A percentile compares a stretch with the other conserved stretches of the same genome.
Evolutionary conservation across 2,797 vertebrate genomes (phyloP).

Genomic region (Molossus molossus): DNA sequence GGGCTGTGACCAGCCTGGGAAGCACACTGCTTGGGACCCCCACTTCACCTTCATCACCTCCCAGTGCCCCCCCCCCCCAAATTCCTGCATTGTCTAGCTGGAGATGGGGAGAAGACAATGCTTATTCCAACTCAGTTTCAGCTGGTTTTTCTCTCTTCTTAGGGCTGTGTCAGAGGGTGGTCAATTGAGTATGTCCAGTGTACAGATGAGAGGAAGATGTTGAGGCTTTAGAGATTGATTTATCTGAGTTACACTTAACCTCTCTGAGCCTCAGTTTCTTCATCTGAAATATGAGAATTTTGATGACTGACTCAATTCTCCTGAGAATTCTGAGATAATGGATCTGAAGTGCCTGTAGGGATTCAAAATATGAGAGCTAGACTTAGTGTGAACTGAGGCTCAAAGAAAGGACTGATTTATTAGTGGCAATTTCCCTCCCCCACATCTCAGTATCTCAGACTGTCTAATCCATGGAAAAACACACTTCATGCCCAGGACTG

Average conservation of each 20-base stretch:
- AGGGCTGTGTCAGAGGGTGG: background rate
- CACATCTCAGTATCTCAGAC: background rate
- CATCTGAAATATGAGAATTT: background rate
- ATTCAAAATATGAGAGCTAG: slow-evolving; percentile 1
- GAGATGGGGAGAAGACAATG: background rate
- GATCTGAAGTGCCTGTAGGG: background rate
- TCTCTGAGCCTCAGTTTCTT: slow-evolving; percentile 34
- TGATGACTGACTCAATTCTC: background rate
- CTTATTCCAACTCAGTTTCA: background rate
- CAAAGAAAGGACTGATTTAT: background rate
- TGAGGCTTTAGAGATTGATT: background rate
- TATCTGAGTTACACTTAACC: background rate
- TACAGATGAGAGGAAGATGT: background rate
- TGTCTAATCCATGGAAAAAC: background rate
- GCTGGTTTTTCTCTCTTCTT: background rate
- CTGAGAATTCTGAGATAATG: slow-evolving; percentile 17
- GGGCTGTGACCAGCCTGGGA: background rate
- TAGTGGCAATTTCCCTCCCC: background rate
- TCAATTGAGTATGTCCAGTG: background rate
- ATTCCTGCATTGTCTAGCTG: background rate
- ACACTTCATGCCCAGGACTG: background rate
- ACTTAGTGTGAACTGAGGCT: background rate
- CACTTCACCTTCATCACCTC: background rate
- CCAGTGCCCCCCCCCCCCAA: background rate
- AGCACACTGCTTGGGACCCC: background rate